Evolutionary conservation across 1,140 invertebrate genomes (phyloP).

Genomic region (Drosophila lowei): DNA sequence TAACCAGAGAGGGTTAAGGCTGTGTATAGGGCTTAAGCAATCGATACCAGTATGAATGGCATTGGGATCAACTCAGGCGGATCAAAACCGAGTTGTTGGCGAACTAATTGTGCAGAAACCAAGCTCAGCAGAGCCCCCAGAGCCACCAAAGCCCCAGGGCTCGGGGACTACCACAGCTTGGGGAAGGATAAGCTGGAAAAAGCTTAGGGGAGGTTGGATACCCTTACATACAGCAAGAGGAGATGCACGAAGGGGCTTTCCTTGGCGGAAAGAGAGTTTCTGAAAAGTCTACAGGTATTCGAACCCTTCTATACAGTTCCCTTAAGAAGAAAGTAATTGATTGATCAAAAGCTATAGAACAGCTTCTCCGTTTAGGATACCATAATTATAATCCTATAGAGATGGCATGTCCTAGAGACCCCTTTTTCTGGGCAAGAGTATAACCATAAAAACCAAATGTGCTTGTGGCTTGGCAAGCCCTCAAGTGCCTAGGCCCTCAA

Average conservation of each 20-base stretch:
- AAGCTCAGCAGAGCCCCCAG: constrained; percentile 9
- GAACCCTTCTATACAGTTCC: too few relatives aligned
- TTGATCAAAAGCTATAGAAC: too few relatives aligned
- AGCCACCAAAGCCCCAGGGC: background rate
- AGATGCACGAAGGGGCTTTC: too few relatives aligned
- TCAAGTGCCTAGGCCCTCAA: constrained; percentile 48
- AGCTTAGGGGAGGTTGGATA: background rate
- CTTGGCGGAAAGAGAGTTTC: too few relatives aligned
- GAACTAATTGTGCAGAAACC: constrained; percentile 76
- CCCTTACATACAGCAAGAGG: too few relatives aligned
- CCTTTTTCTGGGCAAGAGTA: constrained; percentile 16
- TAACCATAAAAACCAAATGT: constrained; percentile 33
- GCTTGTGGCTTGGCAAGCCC: constrained; percentile 24
- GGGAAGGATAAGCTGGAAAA: background rate
- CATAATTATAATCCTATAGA: background rate
- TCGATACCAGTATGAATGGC: constrained; percentile 24
- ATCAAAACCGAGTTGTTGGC: constrained; percentile 24
- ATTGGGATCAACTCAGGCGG: constrained; percentile 36
- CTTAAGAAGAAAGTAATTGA: too few relatives aligned
- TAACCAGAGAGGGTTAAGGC: constrained; percentile 1
- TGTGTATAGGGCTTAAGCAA: constrained; percentile 13
- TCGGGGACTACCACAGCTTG: background rate
- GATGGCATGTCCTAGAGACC: constrained; percentile 7
- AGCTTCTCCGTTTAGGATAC: too few relatives aligned
- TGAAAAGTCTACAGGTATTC: too few relatives aligned